Conservation (phyloP, 2,113 vertebrate genomes). For the Protobothrops mucrosquamatus region DNA sequence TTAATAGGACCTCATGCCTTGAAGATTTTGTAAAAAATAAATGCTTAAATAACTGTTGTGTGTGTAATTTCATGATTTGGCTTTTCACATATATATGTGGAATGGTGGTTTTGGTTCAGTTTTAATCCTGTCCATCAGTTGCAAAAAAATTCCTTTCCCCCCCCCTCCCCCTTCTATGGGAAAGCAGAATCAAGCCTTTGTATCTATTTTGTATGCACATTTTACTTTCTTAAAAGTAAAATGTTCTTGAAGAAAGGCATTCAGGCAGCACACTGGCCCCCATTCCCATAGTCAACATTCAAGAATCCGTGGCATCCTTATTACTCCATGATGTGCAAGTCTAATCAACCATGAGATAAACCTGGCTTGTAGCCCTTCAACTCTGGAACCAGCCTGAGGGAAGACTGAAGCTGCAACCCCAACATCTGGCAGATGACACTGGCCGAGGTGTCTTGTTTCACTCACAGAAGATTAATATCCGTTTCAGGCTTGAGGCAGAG, state of each 20-base stretch:
- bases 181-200: neutral
- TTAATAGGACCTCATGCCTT: conserved; percentile 60
- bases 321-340: neutral
- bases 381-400: neutral
- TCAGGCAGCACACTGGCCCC: neutral
- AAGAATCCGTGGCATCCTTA: neutral
- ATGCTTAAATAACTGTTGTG: conserved; percentile 50
- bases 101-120: neutral
- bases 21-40: conserved; percentile 54
- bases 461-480: neutral
- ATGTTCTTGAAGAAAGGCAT: neutral
- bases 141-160: neutral
- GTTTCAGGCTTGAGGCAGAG: neutral
- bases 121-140: neutral
- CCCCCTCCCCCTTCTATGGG: neutral
- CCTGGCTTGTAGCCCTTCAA: neutral
- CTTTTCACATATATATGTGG: conserved; percentile 15
- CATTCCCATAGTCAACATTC: neutral
- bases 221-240: no score
- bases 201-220: neutral
- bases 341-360: neutral
- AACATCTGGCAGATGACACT: neutral
- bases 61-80: conserved; percentile 53
- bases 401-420: neutral
- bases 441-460: neutral